Evolutionary conservation across 2,797 vertebrate genomes (phyloP).

Genomic region (Sebastes reedi): DNA sequence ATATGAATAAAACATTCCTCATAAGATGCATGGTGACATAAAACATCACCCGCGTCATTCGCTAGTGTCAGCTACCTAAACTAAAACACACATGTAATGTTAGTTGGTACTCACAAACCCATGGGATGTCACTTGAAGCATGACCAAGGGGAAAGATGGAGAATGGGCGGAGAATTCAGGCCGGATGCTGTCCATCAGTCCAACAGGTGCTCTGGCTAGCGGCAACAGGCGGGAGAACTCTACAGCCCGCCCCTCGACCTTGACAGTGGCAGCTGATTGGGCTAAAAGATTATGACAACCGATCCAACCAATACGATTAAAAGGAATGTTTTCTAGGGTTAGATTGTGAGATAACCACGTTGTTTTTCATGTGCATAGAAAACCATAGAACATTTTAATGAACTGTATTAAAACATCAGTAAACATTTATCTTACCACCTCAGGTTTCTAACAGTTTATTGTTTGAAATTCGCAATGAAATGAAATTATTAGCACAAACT

Average conservation of each 20-base stretch:
- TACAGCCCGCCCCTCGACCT: neutral
- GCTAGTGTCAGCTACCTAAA: neutral
- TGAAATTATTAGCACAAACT: neutral
- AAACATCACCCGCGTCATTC: neutral
- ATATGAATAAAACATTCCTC: neutral
- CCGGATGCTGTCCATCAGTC: neutral
- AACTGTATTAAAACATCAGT: neutral
- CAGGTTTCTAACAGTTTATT: neutral
- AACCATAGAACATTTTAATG: neutral
- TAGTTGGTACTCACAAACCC: neutral
- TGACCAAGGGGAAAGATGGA: neutral
- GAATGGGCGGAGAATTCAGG: too few relatives aligned
- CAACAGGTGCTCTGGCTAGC: neutral
- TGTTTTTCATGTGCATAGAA: neutral
- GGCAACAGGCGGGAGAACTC: neutral
- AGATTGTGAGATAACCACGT: accelerated
- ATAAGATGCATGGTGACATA: neutral
- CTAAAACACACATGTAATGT: neutral
- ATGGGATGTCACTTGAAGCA: neutral
- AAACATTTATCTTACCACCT: too few relatives aligned
- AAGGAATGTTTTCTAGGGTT: neutral
- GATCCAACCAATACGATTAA: neutral
- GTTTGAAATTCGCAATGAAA: neutral
- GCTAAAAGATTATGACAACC: neutral
- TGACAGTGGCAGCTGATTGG: neutral